These are phyloP conservation scores for Drosophila mettleri DNA, from an alignment of 2,888 invertebrate genomes.

Conservation along the genomic window DNA sequence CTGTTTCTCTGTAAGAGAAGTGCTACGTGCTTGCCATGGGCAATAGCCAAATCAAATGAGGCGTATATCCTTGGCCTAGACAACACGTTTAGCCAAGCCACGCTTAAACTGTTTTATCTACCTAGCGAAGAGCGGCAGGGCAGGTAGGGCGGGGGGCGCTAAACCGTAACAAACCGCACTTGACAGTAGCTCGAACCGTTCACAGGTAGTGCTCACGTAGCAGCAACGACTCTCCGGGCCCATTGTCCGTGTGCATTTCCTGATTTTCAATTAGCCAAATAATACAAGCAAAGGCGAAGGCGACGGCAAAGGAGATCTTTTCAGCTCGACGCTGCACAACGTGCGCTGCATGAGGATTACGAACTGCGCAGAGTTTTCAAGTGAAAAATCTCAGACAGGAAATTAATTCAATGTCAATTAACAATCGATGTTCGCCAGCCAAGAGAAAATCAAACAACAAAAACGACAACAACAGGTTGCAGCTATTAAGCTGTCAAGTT, in stretches of 20 bases:
- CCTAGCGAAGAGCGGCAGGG: conserved; percentile 59
- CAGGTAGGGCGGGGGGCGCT: conserved; percentile 44
- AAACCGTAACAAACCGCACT: conserved; percentile 64
- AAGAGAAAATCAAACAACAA: conserved; percentile 45
- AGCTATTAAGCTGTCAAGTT: conserved; percentile 55
- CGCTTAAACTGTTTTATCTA: conserved; percentile 27
- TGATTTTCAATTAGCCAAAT: conserved; percentile 75
- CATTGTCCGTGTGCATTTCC: conserved; percentile 69
- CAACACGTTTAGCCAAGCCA: conserved; percentile 51
- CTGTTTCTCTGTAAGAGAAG: conserved; percentile 18
- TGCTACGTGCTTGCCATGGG: conserved; percentile 48
- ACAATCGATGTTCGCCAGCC: conserved; percentile 43
- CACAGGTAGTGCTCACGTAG: conserved; percentile 55
- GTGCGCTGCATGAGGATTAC: conserved; percentile 53
- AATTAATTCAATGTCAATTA: conserved; percentile 67
- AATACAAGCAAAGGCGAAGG: conserved; percentile 47
- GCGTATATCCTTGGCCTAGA: conserved; percentile 52
- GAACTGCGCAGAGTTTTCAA: conserved; percentile 1
- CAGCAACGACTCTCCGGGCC: background rate
- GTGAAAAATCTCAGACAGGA: conserved; percentile 47
- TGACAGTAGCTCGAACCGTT: conserved; percentile 50
- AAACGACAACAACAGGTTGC: conserved; percentile 8
- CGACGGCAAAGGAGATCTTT: conserved; percentile 1
- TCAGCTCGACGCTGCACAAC: conserved; percentile 29
- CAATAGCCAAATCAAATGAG: conserved; percentile 46